phyloP scores from a whole-genome alignment of 2,888 invertebrate species.

The Schizaphis graminum region DNA sequence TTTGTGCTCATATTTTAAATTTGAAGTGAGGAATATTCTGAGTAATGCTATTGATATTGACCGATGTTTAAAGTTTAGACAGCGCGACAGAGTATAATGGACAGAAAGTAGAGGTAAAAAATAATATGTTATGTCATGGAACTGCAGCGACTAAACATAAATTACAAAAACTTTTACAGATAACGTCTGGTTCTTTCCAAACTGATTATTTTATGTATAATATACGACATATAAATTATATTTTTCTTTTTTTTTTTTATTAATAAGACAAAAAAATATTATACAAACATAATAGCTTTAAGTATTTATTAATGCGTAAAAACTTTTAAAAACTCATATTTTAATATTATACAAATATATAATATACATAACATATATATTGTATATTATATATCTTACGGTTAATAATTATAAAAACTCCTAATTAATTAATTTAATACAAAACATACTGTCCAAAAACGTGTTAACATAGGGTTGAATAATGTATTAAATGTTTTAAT shows the following conservation, averaged over 20 bases:
- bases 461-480: background rate
- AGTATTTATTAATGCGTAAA: background rate
- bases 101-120: background rate
- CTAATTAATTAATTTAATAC: background rate
- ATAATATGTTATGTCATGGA: background rate
- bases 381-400: too few relatives aligned
- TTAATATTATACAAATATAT: background rate
- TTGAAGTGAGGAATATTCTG: background rate
- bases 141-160: background rate
- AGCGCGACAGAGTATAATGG: background rate
- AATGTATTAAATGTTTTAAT: background rate
- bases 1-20: background rate
- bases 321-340: background rate
- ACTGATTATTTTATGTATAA: background rate
- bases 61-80: slow-evolving; percentile 22
- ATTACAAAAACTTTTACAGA: slow-evolving; percentile 30
- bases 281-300: background rate
- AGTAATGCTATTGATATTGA: background rate
- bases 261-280: background rate
- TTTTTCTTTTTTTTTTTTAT: background rate
- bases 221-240: background rate
- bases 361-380: background rate
- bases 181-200: background rate
- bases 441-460: background rate
- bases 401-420: background rate